These are phyloP conservation scores for Hyla sarda DNA, from an alignment of 2,113 vertebrate species.

Conservation along the genomic window DNA sequence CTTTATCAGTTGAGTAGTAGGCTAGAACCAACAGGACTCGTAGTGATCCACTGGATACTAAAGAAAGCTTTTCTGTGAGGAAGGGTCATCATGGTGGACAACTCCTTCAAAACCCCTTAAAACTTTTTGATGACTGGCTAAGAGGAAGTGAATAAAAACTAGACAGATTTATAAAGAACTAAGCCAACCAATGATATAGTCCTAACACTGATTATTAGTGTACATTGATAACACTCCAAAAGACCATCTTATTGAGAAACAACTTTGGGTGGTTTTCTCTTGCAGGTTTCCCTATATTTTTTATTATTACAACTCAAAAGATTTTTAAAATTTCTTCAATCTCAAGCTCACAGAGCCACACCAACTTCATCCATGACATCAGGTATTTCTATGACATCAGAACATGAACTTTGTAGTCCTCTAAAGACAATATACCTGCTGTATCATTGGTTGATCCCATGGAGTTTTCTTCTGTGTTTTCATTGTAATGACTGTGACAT, in stretches of 20 bases:
- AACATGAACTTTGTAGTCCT: neutral
- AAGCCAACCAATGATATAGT: neutral
- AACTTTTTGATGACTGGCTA: neutral
- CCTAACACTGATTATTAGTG: neutral
- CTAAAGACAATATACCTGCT: constrained; percentile 6
- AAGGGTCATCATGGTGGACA: neutral
- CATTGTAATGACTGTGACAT: constrained; percentile 59
- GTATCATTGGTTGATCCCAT: constrained; percentile 28
- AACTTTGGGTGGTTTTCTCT: no score
- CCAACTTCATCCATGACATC: neutral
- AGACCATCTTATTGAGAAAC: neutral
- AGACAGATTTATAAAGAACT: neutral
- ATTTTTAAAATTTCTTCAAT: no score
- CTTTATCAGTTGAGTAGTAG: neutral
- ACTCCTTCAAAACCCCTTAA: no score
- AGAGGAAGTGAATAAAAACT: neutral
- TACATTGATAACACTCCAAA: neutral
- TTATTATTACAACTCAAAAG: no score
- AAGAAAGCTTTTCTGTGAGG: neutral
- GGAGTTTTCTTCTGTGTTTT: neutral
- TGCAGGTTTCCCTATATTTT: no score
- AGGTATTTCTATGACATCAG: neutral
- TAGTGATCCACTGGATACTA: no score
- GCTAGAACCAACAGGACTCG: no score
- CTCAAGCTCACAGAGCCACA: neutral